Conservation (phyloP, 1,140 invertebrate genomes). For the Anastrepha obliqua region DNA sequence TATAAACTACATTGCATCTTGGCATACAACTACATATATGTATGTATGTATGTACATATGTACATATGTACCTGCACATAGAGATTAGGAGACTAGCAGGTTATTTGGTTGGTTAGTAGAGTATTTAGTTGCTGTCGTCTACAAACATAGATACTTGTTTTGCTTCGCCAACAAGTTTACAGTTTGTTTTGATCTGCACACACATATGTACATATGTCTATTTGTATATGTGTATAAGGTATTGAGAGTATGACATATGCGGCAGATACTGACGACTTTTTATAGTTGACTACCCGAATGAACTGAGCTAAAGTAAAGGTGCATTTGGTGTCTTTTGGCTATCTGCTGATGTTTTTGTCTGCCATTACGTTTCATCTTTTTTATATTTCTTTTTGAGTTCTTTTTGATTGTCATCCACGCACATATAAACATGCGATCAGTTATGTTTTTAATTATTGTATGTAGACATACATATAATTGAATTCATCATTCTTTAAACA, state of each 20-base stretch:
- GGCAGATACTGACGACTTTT: too few relatives aligned
- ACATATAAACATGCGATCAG: too few relatives aligned
- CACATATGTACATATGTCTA: not conserved
- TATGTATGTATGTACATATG: not conserved
- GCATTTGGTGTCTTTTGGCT: too few relatives aligned
- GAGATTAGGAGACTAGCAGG: conserved; percentile 17
- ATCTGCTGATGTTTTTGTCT: too few relatives aligned
- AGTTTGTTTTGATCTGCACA: conserved; percentile 22
- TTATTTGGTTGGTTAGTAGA: conserved; percentile 31
- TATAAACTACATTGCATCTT: not conserved
- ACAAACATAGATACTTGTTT: not conserved
- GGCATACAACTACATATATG: not conserved
- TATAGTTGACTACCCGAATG: too few relatives aligned
- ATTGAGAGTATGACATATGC: too few relatives aligned
- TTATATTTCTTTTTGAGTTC: too few relatives aligned
- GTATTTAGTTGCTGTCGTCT: conserved; percentile 11
- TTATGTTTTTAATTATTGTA: too few relatives aligned
- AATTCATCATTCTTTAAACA: not conserved
- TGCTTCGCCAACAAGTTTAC: conserved; percentile 32
- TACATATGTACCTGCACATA: not conserved
- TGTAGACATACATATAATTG: not conserved
- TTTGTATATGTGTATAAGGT: not conserved
- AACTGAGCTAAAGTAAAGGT: too few relatives aligned
- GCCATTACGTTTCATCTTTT: too few relatives aligned
- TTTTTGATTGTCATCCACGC: too few relatives aligned